These are phyloP conservation scores for Nephila pilipes DNA, from an alignment of 1,140 invertebrate genomes.

Conservation along the genomic window DNA sequence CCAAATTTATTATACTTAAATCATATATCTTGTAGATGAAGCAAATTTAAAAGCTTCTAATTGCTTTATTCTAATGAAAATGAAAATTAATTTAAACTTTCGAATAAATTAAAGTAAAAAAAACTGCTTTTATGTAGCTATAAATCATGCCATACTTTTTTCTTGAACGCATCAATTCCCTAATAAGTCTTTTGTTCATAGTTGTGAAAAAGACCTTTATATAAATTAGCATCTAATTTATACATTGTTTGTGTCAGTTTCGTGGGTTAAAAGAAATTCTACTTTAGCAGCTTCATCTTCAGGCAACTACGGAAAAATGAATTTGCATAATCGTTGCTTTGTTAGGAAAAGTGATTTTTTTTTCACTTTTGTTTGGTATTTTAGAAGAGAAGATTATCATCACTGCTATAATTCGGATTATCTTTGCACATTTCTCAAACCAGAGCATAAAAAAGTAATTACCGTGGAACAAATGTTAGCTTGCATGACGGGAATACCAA, in stretches of 20 bases:
- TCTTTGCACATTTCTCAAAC: conserved; percentile 5
- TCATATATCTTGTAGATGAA: background rate
- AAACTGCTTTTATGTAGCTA: background rate
- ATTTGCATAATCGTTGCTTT: conserved; percentile 34
- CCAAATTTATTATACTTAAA: no score
- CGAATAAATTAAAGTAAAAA: background rate
- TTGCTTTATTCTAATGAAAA: background rate
- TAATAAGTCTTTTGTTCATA: background rate
- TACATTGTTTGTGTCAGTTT: conserved; percentile 10
- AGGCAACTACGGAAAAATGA: background rate
- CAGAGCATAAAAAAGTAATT: background rate
- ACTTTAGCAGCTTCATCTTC: background rate
- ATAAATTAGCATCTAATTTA: conserved; percentile 46
- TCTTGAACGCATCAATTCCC: background rate
- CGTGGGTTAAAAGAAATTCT: background rate
- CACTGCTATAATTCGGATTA: conserved; percentile 1
- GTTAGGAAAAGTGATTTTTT: background rate
- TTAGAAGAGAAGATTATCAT: conserved; percentile 22
- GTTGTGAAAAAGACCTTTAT: background rate
- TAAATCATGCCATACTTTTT: background rate
- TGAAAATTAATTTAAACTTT: background rate
- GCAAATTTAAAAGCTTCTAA: background rate
- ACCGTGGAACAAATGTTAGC: background rate
- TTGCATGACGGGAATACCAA: background rate
- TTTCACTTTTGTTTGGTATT: background rate